Conservation (phyloP, 2,888 invertebrate genomes). For the Calliphora vomitoria region DNA sequence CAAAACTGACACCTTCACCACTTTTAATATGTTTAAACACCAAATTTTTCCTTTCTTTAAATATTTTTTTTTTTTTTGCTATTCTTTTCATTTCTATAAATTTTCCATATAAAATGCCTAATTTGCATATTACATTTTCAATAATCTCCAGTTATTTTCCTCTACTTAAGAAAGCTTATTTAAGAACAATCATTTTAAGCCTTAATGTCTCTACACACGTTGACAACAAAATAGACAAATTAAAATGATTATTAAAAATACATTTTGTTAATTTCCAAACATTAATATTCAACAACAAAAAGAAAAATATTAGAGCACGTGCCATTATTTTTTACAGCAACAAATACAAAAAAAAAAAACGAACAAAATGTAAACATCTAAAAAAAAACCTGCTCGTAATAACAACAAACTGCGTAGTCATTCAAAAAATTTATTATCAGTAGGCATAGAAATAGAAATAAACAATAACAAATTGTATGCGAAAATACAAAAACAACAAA, state of each 20-base stretch:
- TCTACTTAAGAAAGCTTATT: neutral
- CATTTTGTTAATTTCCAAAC: neutral
- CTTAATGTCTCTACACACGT: constrained; percentile 11
- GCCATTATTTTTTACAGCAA: neutral
- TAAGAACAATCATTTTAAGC: neutral
- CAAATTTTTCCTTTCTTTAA: too few species aligned
- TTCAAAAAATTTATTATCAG: neutral
- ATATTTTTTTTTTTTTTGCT: too few species aligned
- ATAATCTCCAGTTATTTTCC: neutral
- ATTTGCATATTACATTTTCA: neutral
- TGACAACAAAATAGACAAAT: neutral
- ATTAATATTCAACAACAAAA: neutral
- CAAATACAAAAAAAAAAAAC: neutral
- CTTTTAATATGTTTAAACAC: too few species aligned
- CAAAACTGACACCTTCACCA: too few species aligned
- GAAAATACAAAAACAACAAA: constrained; percentile 5
- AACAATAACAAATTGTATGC: neutral
- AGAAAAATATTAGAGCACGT: constrained; percentile 2
- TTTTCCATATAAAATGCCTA: too few species aligned
- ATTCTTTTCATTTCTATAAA: too few species aligned
- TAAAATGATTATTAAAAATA: neutral
- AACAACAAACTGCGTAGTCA: constrained; percentile 22
- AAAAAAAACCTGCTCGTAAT: neutral
- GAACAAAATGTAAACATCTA: neutral
- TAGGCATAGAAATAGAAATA: neutral